Evolutionary conservation across 1,140 invertebrate genomes (phyloP).

Genomic region (Drosophila parabipectinata): DNA sequence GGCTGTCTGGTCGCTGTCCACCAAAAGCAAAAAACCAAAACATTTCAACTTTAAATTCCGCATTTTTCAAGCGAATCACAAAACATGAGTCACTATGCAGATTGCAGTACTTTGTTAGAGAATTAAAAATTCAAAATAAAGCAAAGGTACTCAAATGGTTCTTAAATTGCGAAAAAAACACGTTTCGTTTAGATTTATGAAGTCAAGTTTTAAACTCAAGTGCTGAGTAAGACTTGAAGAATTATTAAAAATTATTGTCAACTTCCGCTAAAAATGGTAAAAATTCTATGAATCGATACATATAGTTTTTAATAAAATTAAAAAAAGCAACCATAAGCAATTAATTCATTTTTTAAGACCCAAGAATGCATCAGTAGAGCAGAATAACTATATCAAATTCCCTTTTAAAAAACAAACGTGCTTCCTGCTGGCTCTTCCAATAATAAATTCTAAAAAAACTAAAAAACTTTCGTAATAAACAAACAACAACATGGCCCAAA

Average conservation of each 20-base stretch:
- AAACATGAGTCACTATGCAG: slow-evolving; percentile 33
- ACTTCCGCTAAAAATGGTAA: too few relatives aligned
- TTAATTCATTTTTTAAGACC: background rate
- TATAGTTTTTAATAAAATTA: too few relatives aligned
- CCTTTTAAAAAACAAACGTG: slow-evolving; percentile 6
- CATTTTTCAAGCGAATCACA: slow-evolving; percentile 42
- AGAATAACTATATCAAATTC: slow-evolving; percentile 22
- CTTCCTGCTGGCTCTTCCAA: slow-evolving; percentile 21
- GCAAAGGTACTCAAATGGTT: slow-evolving; percentile 10
- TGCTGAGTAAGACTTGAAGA: background rate
- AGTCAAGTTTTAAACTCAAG: slow-evolving; percentile 39
- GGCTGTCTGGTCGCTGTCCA: slow-evolving; percentile 4
- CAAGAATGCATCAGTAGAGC: background rate
- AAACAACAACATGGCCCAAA: slow-evolving; percentile 8
- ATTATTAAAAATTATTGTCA: background rate
- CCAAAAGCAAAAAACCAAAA: background rate
- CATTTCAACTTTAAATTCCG: slow-evolving; percentile 45
- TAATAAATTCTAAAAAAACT: slow-evolving; percentile 22
- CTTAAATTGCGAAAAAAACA: slow-evolving; percentile 6
- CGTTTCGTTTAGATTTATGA: background rate
- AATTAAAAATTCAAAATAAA: slow-evolving; percentile 1
- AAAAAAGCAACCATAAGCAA: background rate
- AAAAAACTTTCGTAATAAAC: slow-evolving; percentile 35
- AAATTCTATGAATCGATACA: too few relatives aligned
- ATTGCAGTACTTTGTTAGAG: slow-evolving; percentile 39